phyloP scores from a whole-genome alignment of 2,888 invertebrate genomes.

The Drosophila infuscata region DNA sequence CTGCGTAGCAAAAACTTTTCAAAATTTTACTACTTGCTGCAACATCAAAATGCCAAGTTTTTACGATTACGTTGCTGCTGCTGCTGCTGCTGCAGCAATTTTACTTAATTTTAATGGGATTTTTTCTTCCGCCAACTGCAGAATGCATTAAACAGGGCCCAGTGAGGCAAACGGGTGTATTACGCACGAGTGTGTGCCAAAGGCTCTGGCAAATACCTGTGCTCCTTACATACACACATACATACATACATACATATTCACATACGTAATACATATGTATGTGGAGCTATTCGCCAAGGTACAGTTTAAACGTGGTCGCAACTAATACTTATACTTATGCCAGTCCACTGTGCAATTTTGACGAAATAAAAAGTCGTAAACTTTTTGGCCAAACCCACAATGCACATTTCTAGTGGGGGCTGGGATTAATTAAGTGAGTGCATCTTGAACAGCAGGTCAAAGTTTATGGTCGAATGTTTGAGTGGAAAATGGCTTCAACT shows the following conservation, averaged over 20 bases:
- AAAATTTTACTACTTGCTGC: conserved; percentile 77
- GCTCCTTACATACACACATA: conserved; percentile 13
- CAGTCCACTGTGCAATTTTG: conserved; percentile 52
- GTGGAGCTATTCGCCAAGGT: conserved; percentile 26
- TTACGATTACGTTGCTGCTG: conserved; percentile 68
- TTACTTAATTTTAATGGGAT: conserved; percentile 83
- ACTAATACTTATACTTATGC: conserved; percentile 48
- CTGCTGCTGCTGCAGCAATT: conserved; percentile 72
- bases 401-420: conserved; percentile 12
- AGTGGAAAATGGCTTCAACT: neutral
- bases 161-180: conserved; percentile 58
- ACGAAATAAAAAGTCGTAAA: conserved; percentile 77
- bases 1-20: conserved; percentile 76
- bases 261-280: neutral
- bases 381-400: conserved; percentile 34
- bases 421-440: conserved; percentile 57
- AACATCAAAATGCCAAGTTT: conserved; percentile 79
- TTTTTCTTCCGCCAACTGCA: conserved; percentile 76
- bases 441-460: conserved; percentile 45
- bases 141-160: conserved; percentile 75
- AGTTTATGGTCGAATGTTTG: conserved; percentile 18
- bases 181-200: conserved; percentile 66
- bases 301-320: conserved; percentile 43
- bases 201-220: conserved; percentile 18
- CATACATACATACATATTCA: neutral